These are phyloP conservation scores for Polydrusus pterygomalis DNA, from an alignment of 2,888 invertebrate genomes.

Conservation along the genomic window DNA sequence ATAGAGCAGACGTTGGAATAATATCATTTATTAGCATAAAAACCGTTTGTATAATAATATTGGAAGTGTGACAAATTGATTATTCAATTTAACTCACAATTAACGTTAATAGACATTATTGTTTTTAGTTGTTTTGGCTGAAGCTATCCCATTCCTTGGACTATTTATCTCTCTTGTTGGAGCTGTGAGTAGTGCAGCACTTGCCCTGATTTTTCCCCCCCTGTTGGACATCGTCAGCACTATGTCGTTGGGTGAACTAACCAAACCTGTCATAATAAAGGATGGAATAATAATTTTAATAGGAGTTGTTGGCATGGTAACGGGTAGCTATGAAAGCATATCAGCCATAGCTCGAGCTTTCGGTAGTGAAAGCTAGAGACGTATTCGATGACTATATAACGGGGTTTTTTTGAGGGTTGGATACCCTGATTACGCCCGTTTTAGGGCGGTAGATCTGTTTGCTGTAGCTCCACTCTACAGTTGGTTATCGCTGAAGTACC, in stretches of 20 bases:
- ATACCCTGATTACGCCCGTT: constrained; percentile 43
- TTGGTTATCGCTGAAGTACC: constrained; percentile 17
- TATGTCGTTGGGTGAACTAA: constrained; percentile 76
- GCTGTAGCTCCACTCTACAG: background rate
- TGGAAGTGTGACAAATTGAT: too few relatives aligned
- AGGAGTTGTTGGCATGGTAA: constrained; percentile 81
- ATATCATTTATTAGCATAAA: too few relatives aligned
- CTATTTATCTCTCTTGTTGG: constrained; percentile 94
- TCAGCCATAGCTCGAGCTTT: constrained; percentile 73
- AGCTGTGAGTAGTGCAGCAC: constrained; percentile 89
- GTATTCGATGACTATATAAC: background rate
- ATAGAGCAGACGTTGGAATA: too few relatives aligned
- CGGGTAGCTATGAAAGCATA: constrained; percentile 85
- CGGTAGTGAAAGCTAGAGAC: constrained; percentile 43
- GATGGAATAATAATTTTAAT: constrained; percentile 79
- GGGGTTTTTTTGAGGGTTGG: constrained; percentile 32
- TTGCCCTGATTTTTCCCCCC: constrained; percentile 92
- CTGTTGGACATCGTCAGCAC: constrained; percentile 86
- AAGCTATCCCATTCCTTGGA: constrained; percentile 88
- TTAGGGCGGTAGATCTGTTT: constrained; percentile 26
- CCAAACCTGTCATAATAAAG: constrained; percentile 72
- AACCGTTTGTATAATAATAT: too few relatives aligned
- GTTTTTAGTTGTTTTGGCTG: constrained; percentile 86
- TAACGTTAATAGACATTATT: constrained; percentile 11
- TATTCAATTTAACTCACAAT: too few relatives aligned